These are phyloP conservation scores for Anagrus nilaparvatae DNA, from an alignment of 1,140 invertebrate species.

Conservation along the genomic window DNA sequence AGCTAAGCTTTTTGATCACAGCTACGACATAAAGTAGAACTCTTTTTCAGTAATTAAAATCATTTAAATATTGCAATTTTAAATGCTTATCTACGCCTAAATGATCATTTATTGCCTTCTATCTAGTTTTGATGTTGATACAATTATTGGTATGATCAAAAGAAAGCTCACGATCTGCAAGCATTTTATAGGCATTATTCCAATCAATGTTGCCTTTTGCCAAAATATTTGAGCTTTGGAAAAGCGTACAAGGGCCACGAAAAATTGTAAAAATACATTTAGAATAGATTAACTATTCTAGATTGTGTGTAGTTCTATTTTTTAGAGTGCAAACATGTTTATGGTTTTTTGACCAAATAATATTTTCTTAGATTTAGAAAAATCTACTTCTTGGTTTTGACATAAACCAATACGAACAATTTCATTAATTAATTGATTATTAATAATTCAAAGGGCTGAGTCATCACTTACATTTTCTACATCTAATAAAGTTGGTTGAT, in stretches of 20 bases:
- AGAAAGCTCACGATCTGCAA: too few species aligned
- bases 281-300: conserved; percentile 1
- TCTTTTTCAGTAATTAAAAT: conserved; percentile 1
- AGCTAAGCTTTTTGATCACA: background rate
- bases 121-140: background rate
- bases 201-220: background rate
- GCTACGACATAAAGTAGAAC: background rate
- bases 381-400: background rate
- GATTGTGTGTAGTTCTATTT: background rate
- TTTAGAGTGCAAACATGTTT: background rate
- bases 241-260: background rate
- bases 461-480: background rate
- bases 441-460: background rate
- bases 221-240: background rate
- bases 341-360: background rate
- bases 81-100: background rate
- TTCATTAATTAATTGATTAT: background rate
- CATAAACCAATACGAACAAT: background rate
- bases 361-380: background rate
- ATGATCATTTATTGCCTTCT: background rate
- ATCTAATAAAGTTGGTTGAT: too few species aligned
- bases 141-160: background rate
- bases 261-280: background rate
- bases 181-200: background rate
- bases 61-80: background rate